A percentile compares a stretch with the other conserved stretches of the same genome.
These are phyloP conservation scores for Thripadectes ignobilis DNA, from an alignment of 2,797 vertebrate species.

Conservation along the genomic window DNA sequence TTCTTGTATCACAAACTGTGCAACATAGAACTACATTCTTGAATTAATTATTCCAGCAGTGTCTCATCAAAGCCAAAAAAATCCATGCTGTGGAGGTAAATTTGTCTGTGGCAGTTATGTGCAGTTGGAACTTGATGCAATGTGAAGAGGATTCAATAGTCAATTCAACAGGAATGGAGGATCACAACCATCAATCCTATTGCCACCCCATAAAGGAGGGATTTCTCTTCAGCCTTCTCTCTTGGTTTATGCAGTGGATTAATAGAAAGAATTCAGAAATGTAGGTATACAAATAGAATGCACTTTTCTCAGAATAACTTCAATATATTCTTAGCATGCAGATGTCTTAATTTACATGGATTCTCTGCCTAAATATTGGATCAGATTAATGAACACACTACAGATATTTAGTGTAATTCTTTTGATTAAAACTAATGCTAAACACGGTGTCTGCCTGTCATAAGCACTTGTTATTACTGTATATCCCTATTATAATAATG, in stretches of 20 bases:
- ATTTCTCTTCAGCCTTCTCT: background rate
- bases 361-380: background rate
- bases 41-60: background rate
- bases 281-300: background rate
- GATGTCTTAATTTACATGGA: background rate
- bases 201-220: background rate
- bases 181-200: background rate
- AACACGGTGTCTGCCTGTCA: background rate
- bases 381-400: background rate
- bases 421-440: background rate
- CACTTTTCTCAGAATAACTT: background rate
- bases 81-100: background rate
- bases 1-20: conserved; percentile 6
- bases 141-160: background rate
- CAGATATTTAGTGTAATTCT: background rate
- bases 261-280: background rate
- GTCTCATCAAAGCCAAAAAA: background rate
- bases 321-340: background rate
- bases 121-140: background rate
- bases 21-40: background rate
- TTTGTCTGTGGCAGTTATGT: background rate
- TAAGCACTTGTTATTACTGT: background rate
- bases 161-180: background rate
- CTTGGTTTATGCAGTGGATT: background rate
- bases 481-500: background rate